A percentile compares a stretch with the other conserved stretches of the same genome.
phyloP scores from a whole-genome alignment of 2,113 vertebrate species.

The Pomatostomus ruficeps region DNA sequence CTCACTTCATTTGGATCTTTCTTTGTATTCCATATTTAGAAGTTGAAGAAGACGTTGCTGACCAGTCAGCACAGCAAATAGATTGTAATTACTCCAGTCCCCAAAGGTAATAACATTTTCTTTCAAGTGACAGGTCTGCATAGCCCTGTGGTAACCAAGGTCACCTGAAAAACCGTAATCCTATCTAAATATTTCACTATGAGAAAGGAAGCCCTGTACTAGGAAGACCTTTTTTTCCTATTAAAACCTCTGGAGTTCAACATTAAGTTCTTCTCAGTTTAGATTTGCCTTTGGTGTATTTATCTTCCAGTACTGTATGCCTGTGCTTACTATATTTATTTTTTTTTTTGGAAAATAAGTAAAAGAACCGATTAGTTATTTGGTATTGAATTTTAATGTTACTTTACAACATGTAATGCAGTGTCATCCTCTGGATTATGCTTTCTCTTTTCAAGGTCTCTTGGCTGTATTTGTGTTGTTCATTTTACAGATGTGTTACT shows the following conservation, averaged over 20 bases:
- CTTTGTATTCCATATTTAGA: not conserved
- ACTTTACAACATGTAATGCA: not conserved
- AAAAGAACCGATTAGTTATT: not conserved
- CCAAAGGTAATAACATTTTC: conserved; percentile 2
- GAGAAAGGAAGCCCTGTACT: not conserved
- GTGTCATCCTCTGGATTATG: not conserved
- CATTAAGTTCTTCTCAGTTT: not conserved
- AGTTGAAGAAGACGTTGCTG: not conserved
- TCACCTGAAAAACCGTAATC: not conserved
- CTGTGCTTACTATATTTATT: not conserved
- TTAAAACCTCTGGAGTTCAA: not conserved
- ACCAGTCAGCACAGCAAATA: not conserved
- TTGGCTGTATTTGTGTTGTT: not conserved
- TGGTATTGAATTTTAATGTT: not conserved
- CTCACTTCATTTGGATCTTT: not conserved
- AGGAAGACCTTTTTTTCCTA: not conserved
- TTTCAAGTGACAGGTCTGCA: not conserved
- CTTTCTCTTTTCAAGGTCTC: not conserved
- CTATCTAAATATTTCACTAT: not conserved
- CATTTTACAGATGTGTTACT: not conserved
- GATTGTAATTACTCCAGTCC: conserved; percentile 1
- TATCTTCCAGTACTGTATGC: not conserved
- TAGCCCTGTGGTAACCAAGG: not conserved
- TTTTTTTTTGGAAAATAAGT: not conserved
- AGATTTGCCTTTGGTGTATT: not conserved